Conservation (phyloP, 2,113 vertebrate species). For the Mustelus asterias region DNA sequence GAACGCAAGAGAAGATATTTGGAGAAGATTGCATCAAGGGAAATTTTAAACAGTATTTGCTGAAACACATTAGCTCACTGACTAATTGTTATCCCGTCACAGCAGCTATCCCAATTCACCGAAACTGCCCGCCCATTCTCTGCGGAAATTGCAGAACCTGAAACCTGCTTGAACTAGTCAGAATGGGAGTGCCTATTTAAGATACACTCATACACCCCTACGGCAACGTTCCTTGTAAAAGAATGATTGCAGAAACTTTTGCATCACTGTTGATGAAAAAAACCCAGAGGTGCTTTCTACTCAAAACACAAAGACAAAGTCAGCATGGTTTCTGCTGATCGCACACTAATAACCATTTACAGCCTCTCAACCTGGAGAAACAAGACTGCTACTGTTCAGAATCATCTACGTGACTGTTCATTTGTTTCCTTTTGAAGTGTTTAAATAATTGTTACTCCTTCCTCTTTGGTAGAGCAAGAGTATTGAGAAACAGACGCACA, state of each 20-base stretch:
- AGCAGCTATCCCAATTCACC: background rate
- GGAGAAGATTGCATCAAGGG: background rate
- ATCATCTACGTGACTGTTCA: background rate
- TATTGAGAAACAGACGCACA: background rate
- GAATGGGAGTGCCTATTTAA: background rate
- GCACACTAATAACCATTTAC: too few relatives aligned
- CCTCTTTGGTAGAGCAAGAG: background rate
- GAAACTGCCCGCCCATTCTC: slow-evolving; percentile 40
- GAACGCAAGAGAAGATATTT: background rate
- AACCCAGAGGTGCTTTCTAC: background rate
- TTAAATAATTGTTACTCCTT: background rate
- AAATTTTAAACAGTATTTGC: background rate
- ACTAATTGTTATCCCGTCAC: background rate
- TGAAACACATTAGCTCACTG: background rate
- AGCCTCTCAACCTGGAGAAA: background rate
- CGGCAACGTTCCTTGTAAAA: background rate
- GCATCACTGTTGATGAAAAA: background rate
- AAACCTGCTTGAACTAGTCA: slow-evolving; percentile 34
- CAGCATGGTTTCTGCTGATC: background rate
- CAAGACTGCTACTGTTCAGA: background rate
- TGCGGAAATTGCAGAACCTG: slow-evolving; percentile 24
- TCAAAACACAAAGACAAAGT: background rate
- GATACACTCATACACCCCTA: background rate
- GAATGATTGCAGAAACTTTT: background rate
- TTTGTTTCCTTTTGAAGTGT: background rate